phyloP scores from a whole-genome alignment of 2,888 invertebrate species.

The Aproaerema taeniolella region DNA sequence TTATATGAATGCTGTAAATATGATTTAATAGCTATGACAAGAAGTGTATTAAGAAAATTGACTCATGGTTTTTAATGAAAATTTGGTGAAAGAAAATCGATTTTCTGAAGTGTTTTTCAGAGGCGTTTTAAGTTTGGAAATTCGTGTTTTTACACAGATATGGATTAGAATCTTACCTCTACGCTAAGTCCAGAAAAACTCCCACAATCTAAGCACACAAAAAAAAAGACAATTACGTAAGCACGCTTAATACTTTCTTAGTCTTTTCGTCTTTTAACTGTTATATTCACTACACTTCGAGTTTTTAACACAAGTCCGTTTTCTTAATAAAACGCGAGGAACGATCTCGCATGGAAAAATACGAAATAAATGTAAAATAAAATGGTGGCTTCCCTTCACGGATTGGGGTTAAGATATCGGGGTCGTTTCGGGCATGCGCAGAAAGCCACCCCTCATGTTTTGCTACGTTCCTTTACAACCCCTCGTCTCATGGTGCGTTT shows the following conservation, averaged over 20 bases:
- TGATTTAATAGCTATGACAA: too few relatives aligned
- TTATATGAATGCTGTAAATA: too few relatives aligned
- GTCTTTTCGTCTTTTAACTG: conserved; percentile 3
- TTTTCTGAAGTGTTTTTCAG: too few relatives aligned
- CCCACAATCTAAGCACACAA: conserved; percentile 14
- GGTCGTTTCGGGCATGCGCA: conserved; percentile 49
- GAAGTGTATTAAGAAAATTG: too few relatives aligned
- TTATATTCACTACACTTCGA: conserved; percentile 1
- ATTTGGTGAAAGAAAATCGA: too few relatives aligned
- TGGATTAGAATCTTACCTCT: too few relatives aligned
- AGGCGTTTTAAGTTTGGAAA: too few relatives aligned
- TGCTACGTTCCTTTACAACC: conserved; percentile 40
- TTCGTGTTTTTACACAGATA: too few relatives aligned
- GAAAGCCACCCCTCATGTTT: conserved; percentile 24
- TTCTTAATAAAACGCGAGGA: conserved; percentile 14
- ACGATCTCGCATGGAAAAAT: conserved; percentile 32
- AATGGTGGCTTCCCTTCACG: conserved; percentile 50
- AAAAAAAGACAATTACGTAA: conserved; percentile 43
- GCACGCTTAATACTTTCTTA: conserved; percentile 18
- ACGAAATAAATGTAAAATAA: conserved; percentile 54
- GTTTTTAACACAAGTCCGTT: too few relatives aligned
- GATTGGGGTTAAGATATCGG: conserved; percentile 46
- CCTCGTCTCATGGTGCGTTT: too few relatives aligned
- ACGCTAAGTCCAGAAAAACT: too few relatives aligned
- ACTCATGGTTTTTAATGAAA: too few relatives aligned